Base-by-base conservation (phyloP, 2,113 vertebrate genomes). In the Notechis scutatus region DNA sequence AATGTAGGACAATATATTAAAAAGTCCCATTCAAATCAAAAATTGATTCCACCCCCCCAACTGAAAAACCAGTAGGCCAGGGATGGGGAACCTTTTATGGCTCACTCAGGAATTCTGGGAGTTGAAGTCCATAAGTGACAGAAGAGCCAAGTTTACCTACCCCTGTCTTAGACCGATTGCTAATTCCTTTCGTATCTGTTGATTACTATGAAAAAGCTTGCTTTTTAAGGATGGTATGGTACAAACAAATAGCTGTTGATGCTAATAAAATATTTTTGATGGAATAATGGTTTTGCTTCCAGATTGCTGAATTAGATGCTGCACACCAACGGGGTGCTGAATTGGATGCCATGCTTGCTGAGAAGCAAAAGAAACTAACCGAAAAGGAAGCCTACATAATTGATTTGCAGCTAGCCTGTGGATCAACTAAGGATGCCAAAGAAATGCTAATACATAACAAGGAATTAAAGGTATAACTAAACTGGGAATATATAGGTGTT, bases 351-450 rank as follows among this genome's bases (percentile, higher is more conserved):
- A 98, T 99, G 98, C 97, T 99, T 96, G 97, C 96, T 6, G 98
- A 98, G 95, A 98, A 95, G 89, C 98, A 99, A 89, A 98, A 96
- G 96, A 98, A 98, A 94, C 91, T 99, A 93, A 95, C 97, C 24
- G 98, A 99, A 81, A 98, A 98, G 91, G 98, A 99, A 96, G 98
- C 98, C 4, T 99, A 98, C 50, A 99, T 99, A 21, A 94, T 98
- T 7, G 98, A 98, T 94, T 96, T 99, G 93, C 98, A 99, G 88
- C 95, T 96, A 18, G 97, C 97, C 0, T 64, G 97, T 90, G 97
- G 95, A 57, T 97, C 97, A 88, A 91, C 95, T 24, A 96, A 95
- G 42, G 89, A 93, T 89, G 4, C 95, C 88, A 89, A 10, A 91
- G 91, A 96, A 90, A 29, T 87, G 0, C n/a, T 96, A 89, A 69